phyloP scores from a whole-genome alignment of 2,113 vertebrate species.

The Leptobrachium ailaonicum region DNA sequence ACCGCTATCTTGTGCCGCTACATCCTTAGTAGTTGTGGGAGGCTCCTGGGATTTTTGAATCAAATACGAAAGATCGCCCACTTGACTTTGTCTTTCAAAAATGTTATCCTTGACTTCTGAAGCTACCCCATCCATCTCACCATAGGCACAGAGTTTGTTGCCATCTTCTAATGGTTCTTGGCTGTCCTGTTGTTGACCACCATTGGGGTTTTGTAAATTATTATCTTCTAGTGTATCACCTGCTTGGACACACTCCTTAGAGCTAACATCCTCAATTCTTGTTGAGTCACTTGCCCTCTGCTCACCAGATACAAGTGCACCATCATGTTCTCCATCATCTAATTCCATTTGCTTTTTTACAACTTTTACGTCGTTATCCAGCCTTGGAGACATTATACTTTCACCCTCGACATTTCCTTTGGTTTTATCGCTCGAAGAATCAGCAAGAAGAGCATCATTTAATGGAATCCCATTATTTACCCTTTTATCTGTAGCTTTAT shows the following conservation, averaged over 20 bases:
- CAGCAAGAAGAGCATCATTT: not conserved
- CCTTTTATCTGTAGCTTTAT: conserved; percentile 29
- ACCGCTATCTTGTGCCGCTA: conserved; percentile 49
- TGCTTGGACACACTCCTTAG: not conserved
- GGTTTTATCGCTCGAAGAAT: not conserved
- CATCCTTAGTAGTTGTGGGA: conserved; percentile 33
- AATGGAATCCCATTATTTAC: conserved; percentile 24
- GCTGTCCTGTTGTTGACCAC: not conserved
- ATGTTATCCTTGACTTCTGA: conserved; percentile 44
- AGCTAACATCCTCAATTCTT: conserved; percentile 9
- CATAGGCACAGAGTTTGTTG: not conserved
- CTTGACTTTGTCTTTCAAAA: conserved; percentile 50
- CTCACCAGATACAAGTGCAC: not conserved
- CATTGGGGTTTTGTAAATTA: conserved; percentile 41
- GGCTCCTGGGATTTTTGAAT: conserved; percentile 18
- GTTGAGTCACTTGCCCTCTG: not conserved
- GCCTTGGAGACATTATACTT: not conserved
- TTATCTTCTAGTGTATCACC: conserved; percentile 6
- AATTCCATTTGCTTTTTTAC: not conserved
- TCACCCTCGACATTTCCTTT: not conserved
- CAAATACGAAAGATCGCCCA: conserved; percentile 52
- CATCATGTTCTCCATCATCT: not conserved
- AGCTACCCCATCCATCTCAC: conserved; percentile 48
- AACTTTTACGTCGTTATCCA: not conserved
- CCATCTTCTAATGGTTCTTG: not conserved